A percentile compares a stretch with the other conserved stretches of the same genome.
Evolutionary conservation across 92 coral and sea anemone genomes (phyloP).

Genomic region (Palythoa grandiflora): DNA sequence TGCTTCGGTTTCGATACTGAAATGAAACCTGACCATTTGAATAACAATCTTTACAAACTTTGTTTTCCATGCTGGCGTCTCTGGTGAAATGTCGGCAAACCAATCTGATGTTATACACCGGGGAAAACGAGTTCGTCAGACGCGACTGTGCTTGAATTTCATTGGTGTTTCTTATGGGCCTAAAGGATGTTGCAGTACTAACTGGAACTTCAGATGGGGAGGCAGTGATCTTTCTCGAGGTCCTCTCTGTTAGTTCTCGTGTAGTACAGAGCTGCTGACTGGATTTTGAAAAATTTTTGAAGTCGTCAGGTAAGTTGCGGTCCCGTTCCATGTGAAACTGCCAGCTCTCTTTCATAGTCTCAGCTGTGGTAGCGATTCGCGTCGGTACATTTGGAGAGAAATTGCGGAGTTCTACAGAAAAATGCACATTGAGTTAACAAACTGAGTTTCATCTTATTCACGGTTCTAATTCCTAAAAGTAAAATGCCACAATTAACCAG

Average conservation of each 20-base stretch:
- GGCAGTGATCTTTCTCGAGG: neutral
- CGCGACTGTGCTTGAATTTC: neutral
- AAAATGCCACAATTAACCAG: no score
- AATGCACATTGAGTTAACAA: neutral
- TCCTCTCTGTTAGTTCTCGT: neutral
- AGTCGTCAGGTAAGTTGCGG: neutral
- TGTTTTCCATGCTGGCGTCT: neutral
- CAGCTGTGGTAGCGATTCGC: neutral
- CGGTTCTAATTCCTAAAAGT: neutral
- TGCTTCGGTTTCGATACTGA: neutral
- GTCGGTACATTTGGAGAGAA: neutral
- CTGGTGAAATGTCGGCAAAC: neutral
- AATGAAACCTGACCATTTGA: slow-evolving; percentile 9
- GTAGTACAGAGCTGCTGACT: neutral
- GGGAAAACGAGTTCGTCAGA: neutral
- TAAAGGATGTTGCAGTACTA: neutral
- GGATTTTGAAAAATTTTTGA: neutral
- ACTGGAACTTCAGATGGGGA: neutral
- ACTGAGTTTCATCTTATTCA: neutral
- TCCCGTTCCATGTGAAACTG: no score
- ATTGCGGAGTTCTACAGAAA: neutral
- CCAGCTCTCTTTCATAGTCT: no score
- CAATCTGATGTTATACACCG: neutral
- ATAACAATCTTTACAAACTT: slow-evolving; percentile 8
- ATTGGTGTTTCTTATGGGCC: neutral